Conservation (phyloP, 1,140 invertebrate species). For the Platyscapa corneri region DNA sequence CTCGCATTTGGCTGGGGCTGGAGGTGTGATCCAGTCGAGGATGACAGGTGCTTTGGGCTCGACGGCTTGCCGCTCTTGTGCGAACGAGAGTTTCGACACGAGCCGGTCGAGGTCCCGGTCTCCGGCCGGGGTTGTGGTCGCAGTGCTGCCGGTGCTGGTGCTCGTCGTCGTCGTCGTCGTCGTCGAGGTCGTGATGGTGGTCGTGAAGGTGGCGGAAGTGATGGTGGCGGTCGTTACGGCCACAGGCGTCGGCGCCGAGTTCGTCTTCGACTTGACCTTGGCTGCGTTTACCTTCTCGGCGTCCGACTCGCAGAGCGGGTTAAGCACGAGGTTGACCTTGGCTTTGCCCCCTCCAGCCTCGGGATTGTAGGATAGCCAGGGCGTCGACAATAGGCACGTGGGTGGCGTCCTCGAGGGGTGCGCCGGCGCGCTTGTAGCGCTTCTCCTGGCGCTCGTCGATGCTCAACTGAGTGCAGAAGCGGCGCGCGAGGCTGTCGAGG, state of each 20-base stretch:
- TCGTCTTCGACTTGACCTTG: neutral
- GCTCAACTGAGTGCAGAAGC: slow-evolving; percentile 65
- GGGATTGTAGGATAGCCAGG: slow-evolving; percentile 25
- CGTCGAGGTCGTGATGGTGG: too few species aligned
- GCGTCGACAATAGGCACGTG: slow-evolving; percentile 34
- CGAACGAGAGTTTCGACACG: slow-evolving; percentile 66
- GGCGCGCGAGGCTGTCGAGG: slow-evolving; percentile 63
- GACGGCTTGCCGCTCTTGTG: slow-evolving; percentile 55
- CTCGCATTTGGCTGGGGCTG: slow-evolving; percentile 11
- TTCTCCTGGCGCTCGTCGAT: slow-evolving; percentile 68
- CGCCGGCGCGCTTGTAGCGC: slow-evolving; percentile 64
- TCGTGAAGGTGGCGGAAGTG: neutral
- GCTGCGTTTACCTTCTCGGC: neutral
- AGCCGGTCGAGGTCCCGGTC: slow-evolving; percentile 57
- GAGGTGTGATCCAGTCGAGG: slow-evolving; percentile 66
- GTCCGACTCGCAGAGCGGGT: slow-evolving; percentile 16
- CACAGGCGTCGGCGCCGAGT: neutral
- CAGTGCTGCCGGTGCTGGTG: neutral
- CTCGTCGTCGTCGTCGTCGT: too few species aligned
- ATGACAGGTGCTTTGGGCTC: slow-evolving; percentile 58
- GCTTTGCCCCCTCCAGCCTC: neutral
- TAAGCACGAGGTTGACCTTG: slow-evolving; percentile 32
- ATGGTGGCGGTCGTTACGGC: too few species aligned
- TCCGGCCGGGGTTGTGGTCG: neutral
- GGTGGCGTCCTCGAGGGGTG: neutral